Base-by-base conservation (phyloP, 1,140 invertebrate genomes). In the Elysia chlorotica region DNA sequence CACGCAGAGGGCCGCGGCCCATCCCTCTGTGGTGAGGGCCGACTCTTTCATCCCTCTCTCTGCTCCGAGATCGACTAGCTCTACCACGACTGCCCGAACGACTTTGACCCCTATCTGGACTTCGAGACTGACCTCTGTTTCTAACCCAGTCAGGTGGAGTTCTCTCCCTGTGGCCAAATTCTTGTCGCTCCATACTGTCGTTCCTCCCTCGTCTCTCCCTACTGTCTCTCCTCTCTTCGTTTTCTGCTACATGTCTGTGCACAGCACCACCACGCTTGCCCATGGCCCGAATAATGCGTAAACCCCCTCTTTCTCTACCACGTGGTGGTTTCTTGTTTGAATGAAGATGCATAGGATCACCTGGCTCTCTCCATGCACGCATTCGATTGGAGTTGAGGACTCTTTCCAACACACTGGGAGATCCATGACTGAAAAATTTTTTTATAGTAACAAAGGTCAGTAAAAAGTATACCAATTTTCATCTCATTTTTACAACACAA, bases 361-460 rank as follows among this genome's bases (percentile, higher is more conserved):
- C 69, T 21, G 59, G 59, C 38, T 71, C 69, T 35, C 59, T 62
- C 69, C 69, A 71, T 6, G 69, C 69, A 30, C 69, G 57, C 69
- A 71, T 71, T 5, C 59, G 57, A 25, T 71, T 71, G 21, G 69
- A 56, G 10, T 57, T 62, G 2, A 71, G 69, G n/a, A 71, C 69
- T 33, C 59, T 59, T n/a, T 62, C 69, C 59, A 71, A 41, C 1
- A 71, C 69, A 71, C 54, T 33, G 57, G 67, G 25, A 4, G n/a
- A n/a, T 10, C 53, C 21, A 56, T n/a, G 19, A 2, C 56, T 59
- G 56, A 2, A 61, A 59, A 61, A 33, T 48, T n/a, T n/a, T n/a
- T n/a, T n/a, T n/a, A n/a, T n/a, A n/a, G n/a, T n/a, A n/a, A n/a
- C n/a, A n/a, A n/a, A n/a, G n/a, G n/a, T n/a, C n/a, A n/a, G n/a